These are phyloP conservation scores for Lathronympha strigana DNA, from an alignment of 2,888 invertebrate species.

Conservation along the genomic window DNA sequence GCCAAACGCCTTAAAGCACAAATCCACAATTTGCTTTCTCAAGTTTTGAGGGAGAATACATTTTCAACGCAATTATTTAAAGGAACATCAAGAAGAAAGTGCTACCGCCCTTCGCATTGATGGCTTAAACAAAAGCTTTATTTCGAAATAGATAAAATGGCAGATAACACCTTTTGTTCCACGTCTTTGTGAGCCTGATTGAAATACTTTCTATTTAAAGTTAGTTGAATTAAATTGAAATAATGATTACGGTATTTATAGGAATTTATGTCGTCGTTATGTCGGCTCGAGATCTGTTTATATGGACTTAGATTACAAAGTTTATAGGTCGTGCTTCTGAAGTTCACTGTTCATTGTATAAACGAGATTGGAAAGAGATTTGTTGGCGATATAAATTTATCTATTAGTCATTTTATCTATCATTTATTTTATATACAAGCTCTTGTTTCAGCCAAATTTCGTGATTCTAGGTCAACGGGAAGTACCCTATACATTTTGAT, in stretches of 20 bases:
- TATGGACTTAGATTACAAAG: neutral
- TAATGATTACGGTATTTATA: slow-evolving; percentile 29
- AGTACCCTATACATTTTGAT: too few species aligned
- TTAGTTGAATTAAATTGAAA: slow-evolving; percentile 34
- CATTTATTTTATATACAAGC: too few species aligned
- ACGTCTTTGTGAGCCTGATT: slow-evolving; percentile 25
- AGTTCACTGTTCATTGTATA: too few species aligned
- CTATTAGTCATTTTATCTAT: too few species aligned
- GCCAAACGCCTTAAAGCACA: too few species aligned
- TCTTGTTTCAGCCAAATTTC: too few species aligned
- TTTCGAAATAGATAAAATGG: slow-evolving; percentile 36
- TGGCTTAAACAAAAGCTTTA: slow-evolving; percentile 32
- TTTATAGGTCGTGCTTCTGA: neutral
- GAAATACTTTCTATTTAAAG: slow-evolving; percentile 37
- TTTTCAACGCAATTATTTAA: too few species aligned
- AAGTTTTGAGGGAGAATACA: too few species aligned
- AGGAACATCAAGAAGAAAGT: slow-evolving; percentile 6
- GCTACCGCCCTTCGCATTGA: slow-evolving; percentile 8
- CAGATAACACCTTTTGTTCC: slow-evolving; percentile 36
- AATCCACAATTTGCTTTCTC: too few species aligned
- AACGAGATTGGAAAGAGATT: too few species aligned
- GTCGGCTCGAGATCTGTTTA: neutral
- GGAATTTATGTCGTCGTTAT: slow-evolving; percentile 18
- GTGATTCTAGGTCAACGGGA: too few species aligned
- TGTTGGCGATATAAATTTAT: too few species aligned